A percentile compares a stretch with the other conserved stretches of the same genome.
Conservation (phyloP, 2,113 vertebrate genomes). For the Chiloscyllium plagiosum region DNA sequence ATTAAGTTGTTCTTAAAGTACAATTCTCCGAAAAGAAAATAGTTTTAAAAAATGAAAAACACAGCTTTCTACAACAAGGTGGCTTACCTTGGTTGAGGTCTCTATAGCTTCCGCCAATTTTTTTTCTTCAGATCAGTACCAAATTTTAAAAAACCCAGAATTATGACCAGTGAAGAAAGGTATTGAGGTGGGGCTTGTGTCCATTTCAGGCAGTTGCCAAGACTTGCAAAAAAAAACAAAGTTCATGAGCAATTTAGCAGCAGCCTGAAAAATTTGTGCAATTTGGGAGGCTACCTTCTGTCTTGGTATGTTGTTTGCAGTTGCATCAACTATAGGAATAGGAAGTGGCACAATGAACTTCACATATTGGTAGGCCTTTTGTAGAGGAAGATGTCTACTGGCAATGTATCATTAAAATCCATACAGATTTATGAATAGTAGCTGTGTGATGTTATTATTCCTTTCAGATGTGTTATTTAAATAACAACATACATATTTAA, state of each 20-base stretch:
- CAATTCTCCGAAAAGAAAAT: too few species aligned
- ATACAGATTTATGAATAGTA: not conserved
- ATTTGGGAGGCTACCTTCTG: not conserved
- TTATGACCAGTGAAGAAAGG: not conserved
- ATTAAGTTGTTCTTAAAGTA: too few species aligned
- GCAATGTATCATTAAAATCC: not conserved
- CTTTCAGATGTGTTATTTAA: not conserved
- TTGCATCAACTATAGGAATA: not conserved
- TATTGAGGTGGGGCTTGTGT: not conserved
- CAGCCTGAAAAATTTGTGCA: not conserved
- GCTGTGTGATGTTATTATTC: not conserved
- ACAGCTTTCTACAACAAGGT: too few species aligned
- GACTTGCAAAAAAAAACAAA: not conserved
- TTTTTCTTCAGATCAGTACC: too few species aligned
- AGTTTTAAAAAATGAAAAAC: too few species aligned
- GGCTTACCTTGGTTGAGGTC: too few species aligned
- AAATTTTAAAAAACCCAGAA: not conserved
- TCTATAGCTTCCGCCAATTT: too few species aligned
- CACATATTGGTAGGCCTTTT: not conserved
- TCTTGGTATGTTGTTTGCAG: not conserved
- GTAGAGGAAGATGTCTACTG: not conserved
- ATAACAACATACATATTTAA: not conserved
- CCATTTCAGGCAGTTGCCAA: not conserved
- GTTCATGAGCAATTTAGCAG: not conserved
- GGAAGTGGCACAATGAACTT: not conserved